Base-by-base conservation (phyloP, 2,113 vertebrate genomes). In the Eublepharis macularius region DNA sequence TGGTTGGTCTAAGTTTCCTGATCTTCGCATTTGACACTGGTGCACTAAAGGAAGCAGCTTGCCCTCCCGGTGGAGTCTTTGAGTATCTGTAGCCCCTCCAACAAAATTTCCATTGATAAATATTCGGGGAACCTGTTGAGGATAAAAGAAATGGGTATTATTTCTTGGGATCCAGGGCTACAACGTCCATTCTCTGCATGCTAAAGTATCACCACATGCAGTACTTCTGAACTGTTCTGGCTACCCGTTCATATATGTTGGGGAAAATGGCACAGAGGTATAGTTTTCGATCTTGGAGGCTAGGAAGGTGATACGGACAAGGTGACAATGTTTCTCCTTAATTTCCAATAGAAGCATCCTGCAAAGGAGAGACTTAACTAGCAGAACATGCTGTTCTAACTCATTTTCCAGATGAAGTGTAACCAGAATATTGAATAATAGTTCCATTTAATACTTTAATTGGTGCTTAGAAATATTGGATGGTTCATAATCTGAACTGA, bases 101-200 rank as follows among this genome's bases (percentile, higher is more conserved):
- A 99, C 96, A 90, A 98, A 99, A 88, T 94, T 94, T 60, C 98
- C 98, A 29, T 99, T 99, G 80, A 99, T 95, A 96, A 99, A 99
- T 85, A 99, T 97, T 95, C 98, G 96, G 12, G 99, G 98, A 21
- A 99, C 98, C 98, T 99, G 87, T 81, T 39, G 83, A 81, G 72
- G 70, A 92, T 90, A 88, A 10, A 32, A 76, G 91, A 84, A 43
- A 69, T 10, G 16, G 70, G 43, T 91, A 73, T 86, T 84, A 45
- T 34, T 43, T 79, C 26, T 26, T 70, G 4, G n/a, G 1, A n/a
- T 32, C 69, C 5, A 74, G 60, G 60, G 26, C 21, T 26, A 51
- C 79, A 81, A 65, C 17, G 6, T 0, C 1, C 2, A 43, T 76
- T 60, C 7, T 65, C 14, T 36, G 29, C 29, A 19, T n/a, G 9